These are phyloP conservation scores for Macaria liturata DNA, from an alignment of 2,888 invertebrate genomes.

Conservation along the genomic window DNA sequence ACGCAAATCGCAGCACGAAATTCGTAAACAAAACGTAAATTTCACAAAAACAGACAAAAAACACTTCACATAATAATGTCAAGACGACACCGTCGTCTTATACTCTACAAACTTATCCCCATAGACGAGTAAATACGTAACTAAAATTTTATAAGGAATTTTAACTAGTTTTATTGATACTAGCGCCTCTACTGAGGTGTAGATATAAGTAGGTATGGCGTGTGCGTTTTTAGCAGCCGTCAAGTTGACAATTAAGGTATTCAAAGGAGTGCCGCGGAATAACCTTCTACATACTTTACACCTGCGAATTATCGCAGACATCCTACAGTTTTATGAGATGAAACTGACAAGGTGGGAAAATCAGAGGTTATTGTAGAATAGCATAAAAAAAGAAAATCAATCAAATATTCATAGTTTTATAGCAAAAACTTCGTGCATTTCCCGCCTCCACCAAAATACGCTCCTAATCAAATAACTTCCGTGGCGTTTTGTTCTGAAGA, in stretches of 20 bases:
- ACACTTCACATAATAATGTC: conserved; percentile 17
- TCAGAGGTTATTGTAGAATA: too few relatives aligned
- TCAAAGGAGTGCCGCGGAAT: conserved; percentile 24
- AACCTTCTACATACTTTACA: conserved; percentile 16
- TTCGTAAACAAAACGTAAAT: conserved; percentile 12
- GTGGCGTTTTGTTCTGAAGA: too few relatives aligned
- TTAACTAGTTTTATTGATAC: not conserved
- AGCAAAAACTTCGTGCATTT: too few relatives aligned
- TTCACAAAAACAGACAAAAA: conserved; percentile 14
- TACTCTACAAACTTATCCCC: not conserved
- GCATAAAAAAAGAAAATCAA: too few relatives aligned
- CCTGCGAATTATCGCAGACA: conserved; percentile 3
- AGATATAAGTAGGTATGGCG: not conserved
- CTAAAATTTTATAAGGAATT: not conserved
- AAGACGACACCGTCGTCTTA: conserved; percentile 16
- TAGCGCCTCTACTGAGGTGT: not conserved
- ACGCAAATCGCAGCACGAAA: conserved; percentile 4
- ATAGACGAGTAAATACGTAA: not conserved
- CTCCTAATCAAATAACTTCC: too few relatives aligned
- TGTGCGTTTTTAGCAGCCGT: conserved; percentile 18
- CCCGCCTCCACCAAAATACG: too few relatives aligned
- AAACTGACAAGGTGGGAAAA: too few relatives aligned
- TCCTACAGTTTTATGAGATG: not conserved
- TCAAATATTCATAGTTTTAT: too few relatives aligned
- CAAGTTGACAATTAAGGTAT: conserved; percentile 18